These are phyloP conservation scores for Apodemus agrarius DNA, from an alignment of 2,797 vertebrate species.

Conservation along the genomic window DNA sequence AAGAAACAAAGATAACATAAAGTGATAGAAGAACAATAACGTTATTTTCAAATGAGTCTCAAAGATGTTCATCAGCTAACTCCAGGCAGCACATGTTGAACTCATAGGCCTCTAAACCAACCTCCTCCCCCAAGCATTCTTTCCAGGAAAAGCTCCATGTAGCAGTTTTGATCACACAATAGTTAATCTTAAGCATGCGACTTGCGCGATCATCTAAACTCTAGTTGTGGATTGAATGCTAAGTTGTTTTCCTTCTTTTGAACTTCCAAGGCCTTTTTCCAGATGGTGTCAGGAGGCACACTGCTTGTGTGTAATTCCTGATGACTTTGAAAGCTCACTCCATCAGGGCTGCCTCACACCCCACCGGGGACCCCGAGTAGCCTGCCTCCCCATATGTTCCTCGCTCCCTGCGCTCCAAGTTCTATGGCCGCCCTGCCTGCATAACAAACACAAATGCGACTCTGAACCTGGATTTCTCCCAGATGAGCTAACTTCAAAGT, in stretches of 20 bases:
- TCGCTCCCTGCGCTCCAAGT: slow-evolving; percentile 66
- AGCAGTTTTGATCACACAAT: slow-evolving; percentile 24
- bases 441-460: slow-evolving; percentile 86
- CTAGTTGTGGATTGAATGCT: slow-evolving; percentile 51
- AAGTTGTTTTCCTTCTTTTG: slow-evolving; percentile 73
- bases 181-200: slow-evolving; percentile 46
- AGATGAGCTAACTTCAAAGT: slow-evolving; percentile 86
- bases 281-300: slow-evolving; percentile 78
- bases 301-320: slow-evolving; percentile 79
- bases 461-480: slow-evolving; percentile 85
- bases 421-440: slow-evolving; percentile 82
- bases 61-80: not conserved
- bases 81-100: not conserved
- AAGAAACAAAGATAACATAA: slow-evolving; percentile 20
- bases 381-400: slow-evolving; percentile 86
- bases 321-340: slow-evolving; percentile 85
- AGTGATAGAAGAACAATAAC: not conserved
- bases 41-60: not conserved
- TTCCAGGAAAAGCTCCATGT: not conserved
- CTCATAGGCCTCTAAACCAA: not conserved
- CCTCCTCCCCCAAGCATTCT: not conserved
- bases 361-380: slow-evolving; percentile 85
- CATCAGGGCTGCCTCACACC: slow-evolving; percentile 80
- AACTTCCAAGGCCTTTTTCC: slow-evolving; percentile 72
- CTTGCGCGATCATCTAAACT: slow-evolving; percentile 47